These are phyloP conservation scores for Pituophis catenifer DNA, from an alignment of 2,113 vertebrate species.

Conservation along the genomic window DNA sequence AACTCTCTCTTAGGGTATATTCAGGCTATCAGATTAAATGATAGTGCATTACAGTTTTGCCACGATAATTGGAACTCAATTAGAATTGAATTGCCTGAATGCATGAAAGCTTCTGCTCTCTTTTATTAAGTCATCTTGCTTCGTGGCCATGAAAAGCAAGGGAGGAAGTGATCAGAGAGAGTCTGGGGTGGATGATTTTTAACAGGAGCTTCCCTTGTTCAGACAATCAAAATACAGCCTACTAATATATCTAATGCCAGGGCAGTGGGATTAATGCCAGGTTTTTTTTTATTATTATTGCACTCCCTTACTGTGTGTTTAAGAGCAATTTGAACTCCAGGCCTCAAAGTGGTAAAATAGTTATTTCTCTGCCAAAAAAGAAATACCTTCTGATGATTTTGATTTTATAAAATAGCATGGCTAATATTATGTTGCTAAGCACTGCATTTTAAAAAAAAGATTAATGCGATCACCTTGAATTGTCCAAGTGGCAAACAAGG, in stretches of 20 bases:
- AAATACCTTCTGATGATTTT: background rate
- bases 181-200: background rate
- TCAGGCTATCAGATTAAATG: slow-evolving; percentile 11
- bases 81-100: slow-evolving; percentile 20
- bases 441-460: background rate
- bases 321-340: background rate
- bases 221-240: background rate
- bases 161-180: background rate
- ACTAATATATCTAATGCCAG: no score
- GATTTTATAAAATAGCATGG: background rate
- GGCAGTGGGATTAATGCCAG: background rate
- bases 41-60: slow-evolving; percentile 20
- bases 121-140: slow-evolving; percentile 23
- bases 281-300: background rate
- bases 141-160: background rate
- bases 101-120: slow-evolving; percentile 14
- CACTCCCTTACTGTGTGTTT: background rate
- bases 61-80: slow-evolving; percentile 25
- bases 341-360: background rate
- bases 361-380: background rate
- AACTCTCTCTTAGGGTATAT: slow-evolving; percentile 7
- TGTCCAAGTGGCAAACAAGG: background rate
- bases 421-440: background rate
- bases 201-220: background rate
- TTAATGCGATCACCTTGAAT: background rate